phyloP scores from a whole-genome alignment of 2,113 vertebrate genomes.

The Procavia capensis region DNA sequence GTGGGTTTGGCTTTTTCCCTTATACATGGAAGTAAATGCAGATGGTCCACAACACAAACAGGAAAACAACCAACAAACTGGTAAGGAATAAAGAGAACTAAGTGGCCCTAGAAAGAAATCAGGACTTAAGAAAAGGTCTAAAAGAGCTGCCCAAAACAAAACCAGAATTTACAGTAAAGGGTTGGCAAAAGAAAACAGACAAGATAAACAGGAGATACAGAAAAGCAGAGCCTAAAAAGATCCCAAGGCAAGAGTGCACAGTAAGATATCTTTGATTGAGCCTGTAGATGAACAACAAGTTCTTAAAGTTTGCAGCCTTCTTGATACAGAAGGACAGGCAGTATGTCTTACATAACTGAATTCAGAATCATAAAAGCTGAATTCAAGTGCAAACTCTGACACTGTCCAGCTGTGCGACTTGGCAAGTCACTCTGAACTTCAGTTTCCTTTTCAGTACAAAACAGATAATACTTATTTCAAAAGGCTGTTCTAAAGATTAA shows the following conservation, averaged over 20 bases:
- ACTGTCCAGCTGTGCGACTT: constrained; percentile 37
- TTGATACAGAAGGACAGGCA: not conserved
- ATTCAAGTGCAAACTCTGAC: constrained; percentile 43
- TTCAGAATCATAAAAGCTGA: constrained; percentile 23
- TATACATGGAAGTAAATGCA: not conserved
- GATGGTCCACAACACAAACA: not conserved
- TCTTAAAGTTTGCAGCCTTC: not conserved
- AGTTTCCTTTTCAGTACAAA: constrained; percentile 43
- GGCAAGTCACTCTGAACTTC: constrained; percentile 52
- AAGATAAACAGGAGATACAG: not conserved
- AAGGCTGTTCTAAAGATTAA: constrained; percentile 33
- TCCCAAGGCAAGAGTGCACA: not conserved
- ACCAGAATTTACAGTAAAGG: not conserved
- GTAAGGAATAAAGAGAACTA: constrained; percentile 15
- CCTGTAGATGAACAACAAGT: not conserved
- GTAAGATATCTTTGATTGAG: not conserved
- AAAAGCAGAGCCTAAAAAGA: not conserved
- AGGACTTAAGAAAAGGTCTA: constrained; percentile 1
- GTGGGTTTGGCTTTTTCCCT: too few relatives aligned
- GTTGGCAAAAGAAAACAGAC: not conserved
- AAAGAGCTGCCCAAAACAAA: constrained; percentile 11
- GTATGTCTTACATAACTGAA: constrained; percentile 21
- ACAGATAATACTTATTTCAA: constrained; percentile 38
- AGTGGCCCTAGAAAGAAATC: not conserved
- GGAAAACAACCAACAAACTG: not conserved